Conservation (phyloP, 1,140 invertebrate genomes). For the Catajapyx aquilonaris region DNA sequence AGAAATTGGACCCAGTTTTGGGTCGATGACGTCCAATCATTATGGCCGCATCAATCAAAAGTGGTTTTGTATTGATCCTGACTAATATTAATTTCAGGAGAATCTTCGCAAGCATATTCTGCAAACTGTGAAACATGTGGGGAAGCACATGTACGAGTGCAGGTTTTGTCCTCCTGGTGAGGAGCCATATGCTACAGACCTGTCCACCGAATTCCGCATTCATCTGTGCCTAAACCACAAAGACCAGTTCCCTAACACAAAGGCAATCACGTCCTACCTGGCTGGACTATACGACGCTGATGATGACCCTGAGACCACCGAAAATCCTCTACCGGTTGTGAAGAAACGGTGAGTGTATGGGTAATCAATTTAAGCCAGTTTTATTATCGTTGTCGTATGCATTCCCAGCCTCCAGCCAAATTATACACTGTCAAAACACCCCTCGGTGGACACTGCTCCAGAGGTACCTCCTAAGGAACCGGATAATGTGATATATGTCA, state of each 20-base stretch:
- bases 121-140: constrained; percentile 52
- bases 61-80: too few relatives aligned
- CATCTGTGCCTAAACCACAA: constrained; percentile 37
- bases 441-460: too few relatives aligned
- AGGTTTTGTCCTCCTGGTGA: constrained; percentile 24
- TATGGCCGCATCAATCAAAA: constrained; percentile 1
- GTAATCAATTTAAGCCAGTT: too few relatives aligned
- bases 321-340: constrained; percentile 4
- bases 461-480: too few relatives aligned
- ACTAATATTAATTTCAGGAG: constrained; percentile 50
- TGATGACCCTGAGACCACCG: constrained; percentile 14
- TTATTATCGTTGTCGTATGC: too few relatives aligned
- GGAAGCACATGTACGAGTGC: constrained; percentile 55
- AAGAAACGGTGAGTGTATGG: background rate
- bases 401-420: too few relatives aligned
- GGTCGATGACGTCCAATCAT: too few relatives aligned
- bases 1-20: too few relatives aligned
- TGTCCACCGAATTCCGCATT: constrained; percentile 36
- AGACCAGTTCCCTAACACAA: constrained; percentile 23
- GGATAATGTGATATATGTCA: too few relatives aligned
- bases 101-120: constrained; percentile 69
- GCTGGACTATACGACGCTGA: constrained; percentile 22
- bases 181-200: constrained; percentile 32
- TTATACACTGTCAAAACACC: too few relatives aligned
- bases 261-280: constrained; percentile 13